These are phyloP conservation scores for Oceanodroma leucorhoa DNA, from an alignment of 2,797 vertebrate species.

Conservation along the genomic window DNA sequence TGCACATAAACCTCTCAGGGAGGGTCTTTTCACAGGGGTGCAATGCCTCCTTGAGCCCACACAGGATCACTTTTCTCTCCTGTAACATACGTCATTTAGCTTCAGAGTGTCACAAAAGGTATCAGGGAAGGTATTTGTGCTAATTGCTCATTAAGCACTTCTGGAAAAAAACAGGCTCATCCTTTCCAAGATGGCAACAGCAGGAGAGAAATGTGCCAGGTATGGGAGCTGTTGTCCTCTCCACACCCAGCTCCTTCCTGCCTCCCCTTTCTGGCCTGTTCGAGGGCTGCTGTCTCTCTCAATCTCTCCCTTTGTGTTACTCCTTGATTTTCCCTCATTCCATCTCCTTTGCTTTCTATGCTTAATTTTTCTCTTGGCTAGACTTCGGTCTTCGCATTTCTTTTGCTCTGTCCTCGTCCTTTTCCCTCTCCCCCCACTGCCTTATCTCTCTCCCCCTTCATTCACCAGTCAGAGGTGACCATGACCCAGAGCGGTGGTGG, in stretches of 20 bases:
- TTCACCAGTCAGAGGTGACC: neutral
- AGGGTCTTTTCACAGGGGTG: neutral
- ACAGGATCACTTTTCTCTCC: neutral
- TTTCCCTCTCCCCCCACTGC: neutral
- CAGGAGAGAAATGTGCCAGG: neutral
- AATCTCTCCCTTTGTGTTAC: neutral
- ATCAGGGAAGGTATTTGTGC: neutral
- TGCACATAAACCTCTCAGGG: neutral
- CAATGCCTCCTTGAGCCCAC: neutral
- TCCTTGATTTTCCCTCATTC: neutral
- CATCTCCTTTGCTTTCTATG: neutral
- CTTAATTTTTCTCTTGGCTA: neutral
- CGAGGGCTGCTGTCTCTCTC: neutral
- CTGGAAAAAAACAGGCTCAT: neutral
- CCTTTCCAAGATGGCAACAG: slow-evolving; percentile 1
- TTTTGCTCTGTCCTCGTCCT: neutral
- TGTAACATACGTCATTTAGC: neutral
- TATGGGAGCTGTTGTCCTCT: neutral
- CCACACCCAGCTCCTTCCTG: neutral
- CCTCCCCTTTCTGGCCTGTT: neutral
- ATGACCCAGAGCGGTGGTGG: neutral
- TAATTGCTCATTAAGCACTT: slow-evolving; percentile 23
- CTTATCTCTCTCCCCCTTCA: neutral
- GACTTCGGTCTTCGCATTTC: neutral
- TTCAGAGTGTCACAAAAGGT: neutral